Base-by-base conservation (phyloP, 2,888 invertebrate species). In the Rhamphomyia laevipes region DNA sequence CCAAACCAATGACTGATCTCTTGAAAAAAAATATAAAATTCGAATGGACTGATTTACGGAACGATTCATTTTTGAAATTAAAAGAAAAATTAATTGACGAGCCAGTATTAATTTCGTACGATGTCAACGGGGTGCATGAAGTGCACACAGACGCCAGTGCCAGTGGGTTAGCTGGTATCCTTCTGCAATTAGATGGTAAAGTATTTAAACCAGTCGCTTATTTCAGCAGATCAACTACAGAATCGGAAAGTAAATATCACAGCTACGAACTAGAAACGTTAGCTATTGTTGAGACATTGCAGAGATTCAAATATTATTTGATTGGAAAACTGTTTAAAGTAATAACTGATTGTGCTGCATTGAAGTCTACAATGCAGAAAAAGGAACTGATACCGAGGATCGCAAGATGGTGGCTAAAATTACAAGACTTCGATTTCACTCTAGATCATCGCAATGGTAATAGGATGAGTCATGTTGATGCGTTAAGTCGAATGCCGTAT, bases 301-400 rank as follows among this genome's bases (percentile, higher is more conserved):
- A 21, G 21, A 21, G 21, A 21, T 21, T 21, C 21, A 21, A 21
- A 21, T 21, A 21, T 21, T 21, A 21, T 21, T 21, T 21, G 31
- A 31, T 31, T 10, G 31, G 31, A 31, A 31, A 31, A 10, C 31
- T 6, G 3, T 31, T 13, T 12, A 31, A 31, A 21, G 21, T 21
- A 21, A 4, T 21, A 6, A 21, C 21, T 4, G 21, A 21, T 21
- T 21, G 21, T 9, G 12, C 7, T 31, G 10, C 31, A 13, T 13
- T 4, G 2, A n/a, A n/a, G 12, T 33, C n/a, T 12, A 48, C 50
- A 10, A 37, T 50, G 37, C 23, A 16, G 4, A 48, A 48, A 38
- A 48, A 46, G n/a, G 44, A 50, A 38, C 37, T 52, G 17, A 45
- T 47, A 40, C 41, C 50, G 12, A 31, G 50, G 17, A 50, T 51